Base-by-base conservation (phyloP, 2,113 vertebrate species). In the Otus sunia region DNA sequence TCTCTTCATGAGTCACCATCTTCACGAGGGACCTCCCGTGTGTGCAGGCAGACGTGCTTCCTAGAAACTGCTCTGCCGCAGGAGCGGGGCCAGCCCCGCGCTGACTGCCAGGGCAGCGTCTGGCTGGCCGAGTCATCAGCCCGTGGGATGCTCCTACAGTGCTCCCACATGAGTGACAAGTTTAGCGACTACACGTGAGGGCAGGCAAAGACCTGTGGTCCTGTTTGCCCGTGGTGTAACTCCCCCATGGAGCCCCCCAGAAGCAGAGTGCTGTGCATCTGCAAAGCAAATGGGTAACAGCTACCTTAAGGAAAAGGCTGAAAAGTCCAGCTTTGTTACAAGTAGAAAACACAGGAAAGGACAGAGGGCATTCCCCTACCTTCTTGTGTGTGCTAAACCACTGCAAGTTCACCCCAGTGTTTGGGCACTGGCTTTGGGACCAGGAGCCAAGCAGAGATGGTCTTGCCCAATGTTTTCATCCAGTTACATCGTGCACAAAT, bases 1-100 rank as follows among this genome's bases (percentile, higher is more conserved):
- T 78, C 68, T 32, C 15, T 50, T 37, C 52, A 60, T 74, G 88
- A 96, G 45, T 92, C 86, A 88, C 36, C 18, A 5, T 5, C 83
- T 63, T 55, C 76, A 79, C 5, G 62, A 63, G 60, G n/a, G 83
- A 52, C 52, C 66, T 88, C 30, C 72, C 0, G 0, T 58, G 83
- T 22, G 63, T 64, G 49, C 29, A 32, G 41, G 64, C 71, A 84
- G 86, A 64, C 0, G 4, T 0, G 12, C 83, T 92, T 89, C 94
- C 94, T 84, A 62, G 86, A 90, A 88, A 71, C 23, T 4, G 1
- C 77, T 30, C 27, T 2, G n/a, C 60, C 9, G 47, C 3, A 1
- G 59, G 50, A 41, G 47, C 0, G 0, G 41, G 77, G 43, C 62
- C 52, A 39, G 83, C 47, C 30, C 66, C 0, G 0, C 0, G 0